A percentile compares a stretch with the other conserved stretches of the same genome.
Evolutionary conservation across 2,113 vertebrate species (phyloP).

Genomic region (Catagonus wagneri): DNA sequence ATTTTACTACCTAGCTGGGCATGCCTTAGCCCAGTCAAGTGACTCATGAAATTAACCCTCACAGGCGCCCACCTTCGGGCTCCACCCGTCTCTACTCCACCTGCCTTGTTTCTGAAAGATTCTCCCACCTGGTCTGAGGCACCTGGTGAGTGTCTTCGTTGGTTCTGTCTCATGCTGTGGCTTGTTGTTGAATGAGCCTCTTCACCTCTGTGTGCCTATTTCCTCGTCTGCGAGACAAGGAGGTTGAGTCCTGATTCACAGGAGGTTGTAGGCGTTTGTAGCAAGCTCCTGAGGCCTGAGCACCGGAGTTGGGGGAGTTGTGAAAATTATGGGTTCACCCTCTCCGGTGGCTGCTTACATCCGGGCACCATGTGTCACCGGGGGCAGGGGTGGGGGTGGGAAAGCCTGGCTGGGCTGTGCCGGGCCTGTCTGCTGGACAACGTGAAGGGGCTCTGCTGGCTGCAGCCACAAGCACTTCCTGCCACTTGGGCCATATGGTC

Average conservation of each 20-base stretch:
- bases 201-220: neutral
- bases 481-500: neutral
- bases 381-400: neutral
- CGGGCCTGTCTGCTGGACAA: fast-evolving
- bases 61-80: no score
- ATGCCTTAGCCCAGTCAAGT: no score
- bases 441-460: neutral
- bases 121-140: neutral
- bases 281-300: neutral
- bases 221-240: neutral
- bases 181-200: neutral
- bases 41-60: neutral
- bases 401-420: neutral
- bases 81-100: neutral
- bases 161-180: neutral
- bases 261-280: neutral
- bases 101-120: neutral
- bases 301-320: no score
- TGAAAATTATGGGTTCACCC: neutral
- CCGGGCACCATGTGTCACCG: neutral
- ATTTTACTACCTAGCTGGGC: neutral
- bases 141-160: neutral
- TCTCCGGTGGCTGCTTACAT: neutral
- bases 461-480: neutral
- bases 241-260: neutral